phyloP scores from a whole-genome alignment of 2,797 vertebrate species.

The Zonotrichia albicollis region DNA sequence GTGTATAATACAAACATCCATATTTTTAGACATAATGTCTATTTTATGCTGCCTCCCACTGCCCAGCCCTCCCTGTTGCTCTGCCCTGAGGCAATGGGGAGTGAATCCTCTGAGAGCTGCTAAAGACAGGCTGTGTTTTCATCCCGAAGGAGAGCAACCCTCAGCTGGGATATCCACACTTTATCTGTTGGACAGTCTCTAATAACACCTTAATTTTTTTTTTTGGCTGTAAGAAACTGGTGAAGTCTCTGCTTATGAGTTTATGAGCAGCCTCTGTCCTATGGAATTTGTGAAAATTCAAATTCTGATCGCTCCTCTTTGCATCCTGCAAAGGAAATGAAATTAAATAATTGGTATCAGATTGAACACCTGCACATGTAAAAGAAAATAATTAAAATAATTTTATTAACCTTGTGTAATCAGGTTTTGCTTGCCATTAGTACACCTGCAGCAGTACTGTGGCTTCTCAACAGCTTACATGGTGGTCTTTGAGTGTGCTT shows the following conservation, averaged over 20 bases:
- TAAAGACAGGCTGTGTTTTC: not conserved
- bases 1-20: accelerated
- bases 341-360: not conserved
- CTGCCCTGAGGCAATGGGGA: not conserved
- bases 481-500: not conserved
- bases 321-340: not conserved
- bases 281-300: not conserved
- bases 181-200: not conserved
- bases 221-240: not conserved
- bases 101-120: not conserved
- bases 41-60: not conserved
- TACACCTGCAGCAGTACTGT: not conserved
- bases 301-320: not conserved
- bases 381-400: not conserved
- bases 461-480: not conserved
- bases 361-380: not conserved
- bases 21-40: not conserved
- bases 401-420: not conserved
- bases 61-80: not conserved
- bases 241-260: not conserved
- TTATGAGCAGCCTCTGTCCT: not conserved
- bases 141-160: not conserved
- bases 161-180: accelerated
- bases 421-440: not conserved
- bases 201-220: not conserved